Evolutionary conservation across 2,113 vertebrate species (phyloP).

Genomic region (Epinephelus moara): DNA sequence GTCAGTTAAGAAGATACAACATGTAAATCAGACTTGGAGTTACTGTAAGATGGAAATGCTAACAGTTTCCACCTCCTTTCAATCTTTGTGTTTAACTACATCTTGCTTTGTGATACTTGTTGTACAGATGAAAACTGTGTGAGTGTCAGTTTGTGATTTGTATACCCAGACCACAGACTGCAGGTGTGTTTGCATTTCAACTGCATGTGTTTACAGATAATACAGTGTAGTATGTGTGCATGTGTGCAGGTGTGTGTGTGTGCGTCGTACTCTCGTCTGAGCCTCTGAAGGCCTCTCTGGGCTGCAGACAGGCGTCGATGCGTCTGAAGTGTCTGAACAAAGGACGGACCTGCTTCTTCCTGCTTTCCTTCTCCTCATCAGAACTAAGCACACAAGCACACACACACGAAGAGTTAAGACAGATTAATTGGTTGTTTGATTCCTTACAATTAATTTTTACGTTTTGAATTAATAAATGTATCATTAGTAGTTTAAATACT

Average conservation of each 20-base stretch:
- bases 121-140: background rate
- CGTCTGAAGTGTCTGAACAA: constrained; percentile 96
- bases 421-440: too few relatives aligned
- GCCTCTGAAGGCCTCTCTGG: constrained; percentile 95
- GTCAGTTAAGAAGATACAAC: too few relatives aligned
- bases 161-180: constrained; percentile 15
- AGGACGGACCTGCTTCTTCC: constrained; percentile 94
- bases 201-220: constrained; percentile 5
- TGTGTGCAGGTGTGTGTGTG: constrained; percentile 9
- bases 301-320: constrained; percentile 96
- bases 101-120: too few relatives aligned
- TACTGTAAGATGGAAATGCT: too few relatives aligned
- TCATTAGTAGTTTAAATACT: too few relatives aligned
- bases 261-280: constrained; percentile 93
- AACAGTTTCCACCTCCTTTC: background rate
- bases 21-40: too few relatives aligned
- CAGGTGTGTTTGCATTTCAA: constrained; percentile 52
- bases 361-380: constrained; percentile 91
- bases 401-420: background rate
- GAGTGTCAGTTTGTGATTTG: constrained; percentile 32
- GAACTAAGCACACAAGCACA: constrained; percentile 77
- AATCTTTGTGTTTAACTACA: background rate
- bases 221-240: background rate
- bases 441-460: too few relatives aligned
- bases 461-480: too few relatives aligned